Percentiles rank a stretch among this genome's conserved stretches.
Conservation (phyloP, 53 echinoderm and acorn worm species). For the Crossaster papposus region DNA sequence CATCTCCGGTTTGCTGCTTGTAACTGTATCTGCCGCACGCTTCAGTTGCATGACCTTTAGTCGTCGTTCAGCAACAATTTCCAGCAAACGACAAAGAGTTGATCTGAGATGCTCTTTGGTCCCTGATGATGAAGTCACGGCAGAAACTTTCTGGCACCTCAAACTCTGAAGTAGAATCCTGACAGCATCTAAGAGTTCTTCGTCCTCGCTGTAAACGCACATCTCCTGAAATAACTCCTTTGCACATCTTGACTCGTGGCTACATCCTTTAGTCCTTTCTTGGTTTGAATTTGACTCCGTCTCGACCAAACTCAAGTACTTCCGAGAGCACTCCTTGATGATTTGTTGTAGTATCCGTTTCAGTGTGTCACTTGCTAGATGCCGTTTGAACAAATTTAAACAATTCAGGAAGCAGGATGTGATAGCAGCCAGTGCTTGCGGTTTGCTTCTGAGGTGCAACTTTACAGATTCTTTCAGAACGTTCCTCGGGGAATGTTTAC, state of each 20-base stretch:
- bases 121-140: neutral
- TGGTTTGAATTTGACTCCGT: neutral
- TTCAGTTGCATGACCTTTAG: neutral
- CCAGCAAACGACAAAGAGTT: slow-evolving; percentile 26
- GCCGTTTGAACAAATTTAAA: slow-evolving; percentile 9
- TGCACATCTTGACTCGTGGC: neutral
- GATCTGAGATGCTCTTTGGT: slow-evolving; percentile 11
- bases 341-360: slow-evolving; percentile 4
- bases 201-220: neutral
- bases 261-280: neutral
- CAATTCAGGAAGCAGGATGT: slow-evolving; percentile 23
- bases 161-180: neutral
- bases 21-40: neutral
- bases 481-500: neutral
- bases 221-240: slow-evolving; percentile 24
- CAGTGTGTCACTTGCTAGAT: slow-evolving; percentile 18
- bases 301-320: slow-evolving; percentile 1
- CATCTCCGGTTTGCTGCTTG: neutral
- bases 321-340: slow-evolving; percentile 7
- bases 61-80: neutral
- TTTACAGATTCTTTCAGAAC: neutral
- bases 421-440: neutral
- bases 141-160: neutral
- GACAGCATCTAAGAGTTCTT: neutral
- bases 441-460: neutral